Base-by-base conservation (phyloP, 2,797 vertebrate species). In the Ctenopoma kingsleyae region DNA sequence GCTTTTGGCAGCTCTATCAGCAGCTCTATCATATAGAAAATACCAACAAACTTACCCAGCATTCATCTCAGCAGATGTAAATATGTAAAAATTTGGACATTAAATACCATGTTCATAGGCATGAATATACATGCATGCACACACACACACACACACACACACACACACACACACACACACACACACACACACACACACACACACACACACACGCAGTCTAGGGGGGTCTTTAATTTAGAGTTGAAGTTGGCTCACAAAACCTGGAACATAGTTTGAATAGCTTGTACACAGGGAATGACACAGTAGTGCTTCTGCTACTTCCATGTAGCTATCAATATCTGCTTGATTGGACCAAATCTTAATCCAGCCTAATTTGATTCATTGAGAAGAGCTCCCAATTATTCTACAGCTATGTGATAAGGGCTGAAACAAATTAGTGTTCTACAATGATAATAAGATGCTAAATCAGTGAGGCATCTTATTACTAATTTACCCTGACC, bases 71-170 rank as follows among this genome's bases (percentile, higher is more conserved):
- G 50, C 32, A 72, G 77, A 80, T 69, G 62, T 74, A 86, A 83
- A 82, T 75, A 81, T 69, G 62, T 74, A 86, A 83, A 82, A 71
- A 81, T 84, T 80, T 74, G 22, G 67, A 65, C 8, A 4, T 19
- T 8, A 52, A 66, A 23, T 23, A 48, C 9, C 22, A 51, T 48
- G 10, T 22, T 47, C 32, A 65, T 8, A 44, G n/a, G 50, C 30
- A 35, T 32, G 8, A 30, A 30, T 17, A 15, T 17, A 55, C 40
- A 63, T 9, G 36, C 30, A 25, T 23, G 25, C 38, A 30, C 15
- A 46, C 47, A 49, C 32, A 66, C 57, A 32, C 51, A 11, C 6
- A 32, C 38, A 30, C 15, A 46, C 47, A 49, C 32, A 66, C 57
- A 32, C 51, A 11, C 6, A 32, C 38, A 30, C 15, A 46, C 47